phyloP scores from a whole-genome alignment of 2,113 vertebrate species.

The Mesitornis unicolor region DNA sequence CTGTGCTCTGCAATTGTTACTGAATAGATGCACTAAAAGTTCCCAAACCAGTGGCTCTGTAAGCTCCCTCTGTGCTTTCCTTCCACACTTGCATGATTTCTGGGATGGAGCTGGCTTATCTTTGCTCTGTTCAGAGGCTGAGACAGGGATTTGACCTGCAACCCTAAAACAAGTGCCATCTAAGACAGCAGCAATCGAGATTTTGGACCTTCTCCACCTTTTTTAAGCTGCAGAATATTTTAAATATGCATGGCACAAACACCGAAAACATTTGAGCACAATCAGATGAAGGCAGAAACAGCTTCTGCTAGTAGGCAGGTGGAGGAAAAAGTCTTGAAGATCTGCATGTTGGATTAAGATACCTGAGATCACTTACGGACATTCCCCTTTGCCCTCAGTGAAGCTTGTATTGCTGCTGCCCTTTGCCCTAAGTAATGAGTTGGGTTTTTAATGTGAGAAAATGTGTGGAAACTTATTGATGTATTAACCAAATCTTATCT shows the following conservation, averaged over 20 bases:
- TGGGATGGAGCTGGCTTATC: neutral
- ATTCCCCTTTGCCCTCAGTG: neutral
- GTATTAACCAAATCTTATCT: neutral
- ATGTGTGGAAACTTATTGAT: neutral
- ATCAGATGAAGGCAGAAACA: neutral
- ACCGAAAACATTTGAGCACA: neutral
- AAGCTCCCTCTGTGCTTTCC: neutral
- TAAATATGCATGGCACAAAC: neutral
- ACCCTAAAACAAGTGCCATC: neutral
- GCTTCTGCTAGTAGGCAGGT: neutral
- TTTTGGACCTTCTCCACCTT: neutral
- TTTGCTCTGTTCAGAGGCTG: neutral
- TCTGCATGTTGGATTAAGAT: neutral
- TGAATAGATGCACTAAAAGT: fast-evolving
- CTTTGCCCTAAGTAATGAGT: neutral
- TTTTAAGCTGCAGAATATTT: neutral
- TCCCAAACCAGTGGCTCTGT: neutral
- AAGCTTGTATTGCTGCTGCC: neutral
- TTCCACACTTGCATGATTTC: neutral
- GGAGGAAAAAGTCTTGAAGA: neutral
- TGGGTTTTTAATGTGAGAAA: neutral
- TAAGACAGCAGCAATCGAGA: neutral
- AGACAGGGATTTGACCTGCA: neutral
- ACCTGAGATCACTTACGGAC: neutral
- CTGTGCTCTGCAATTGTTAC: neutral